Evolutionary conservation across 2,888 invertebrate genomes (phyloP).

Genomic region (Amblyjoppa fuscipennis): DNA sequence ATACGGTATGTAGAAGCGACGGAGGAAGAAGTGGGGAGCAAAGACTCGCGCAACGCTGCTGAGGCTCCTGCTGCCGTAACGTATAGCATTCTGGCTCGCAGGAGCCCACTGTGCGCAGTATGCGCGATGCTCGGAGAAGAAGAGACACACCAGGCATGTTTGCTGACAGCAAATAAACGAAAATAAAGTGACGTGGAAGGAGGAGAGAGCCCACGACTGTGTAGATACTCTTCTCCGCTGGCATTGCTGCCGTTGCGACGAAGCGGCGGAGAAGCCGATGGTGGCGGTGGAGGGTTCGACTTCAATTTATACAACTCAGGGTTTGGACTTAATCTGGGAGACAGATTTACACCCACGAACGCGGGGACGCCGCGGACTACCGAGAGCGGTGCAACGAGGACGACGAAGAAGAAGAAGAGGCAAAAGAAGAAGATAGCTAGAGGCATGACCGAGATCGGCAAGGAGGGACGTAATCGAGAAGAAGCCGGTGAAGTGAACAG

Average conservation of each 20-base stretch:
- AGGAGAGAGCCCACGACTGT: constrained; percentile 28
- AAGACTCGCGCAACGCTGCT: constrained; percentile 54
- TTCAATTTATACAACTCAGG: constrained; percentile 82
- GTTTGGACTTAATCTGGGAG: constrained; percentile 81
- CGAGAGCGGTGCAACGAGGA: constrained; percentile 50
- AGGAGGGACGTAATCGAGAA: constrained; percentile 48
- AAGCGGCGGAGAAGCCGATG: constrained; percentile 58
- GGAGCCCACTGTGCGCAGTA: constrained; percentile 57
- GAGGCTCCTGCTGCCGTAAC: constrained; percentile 46
- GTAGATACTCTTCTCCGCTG: not conserved
- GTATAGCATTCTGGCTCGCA: constrained; percentile 63
- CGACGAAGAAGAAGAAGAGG: constrained; percentile 39
- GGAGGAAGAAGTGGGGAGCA: constrained; percentile 43
- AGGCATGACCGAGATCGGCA: constrained; percentile 58
- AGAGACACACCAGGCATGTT: constrained; percentile 77
- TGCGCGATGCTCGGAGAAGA: constrained; percentile 66
- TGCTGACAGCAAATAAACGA: constrained; percentile 81
- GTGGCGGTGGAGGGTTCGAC: constrained; percentile 75
- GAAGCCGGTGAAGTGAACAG: constrained; percentile 41
- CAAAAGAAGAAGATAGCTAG: constrained; percentile 56
- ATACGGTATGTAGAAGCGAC: constrained; percentile 17
- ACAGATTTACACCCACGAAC: constrained; percentile 81
- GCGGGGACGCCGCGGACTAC: constrained; percentile 57
- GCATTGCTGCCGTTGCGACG: constrained; percentile 71
- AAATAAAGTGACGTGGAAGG: constrained; percentile 77